Conservation (phyloP, 2,888 invertebrate species). For the Malachius bipustulatus region DNA sequence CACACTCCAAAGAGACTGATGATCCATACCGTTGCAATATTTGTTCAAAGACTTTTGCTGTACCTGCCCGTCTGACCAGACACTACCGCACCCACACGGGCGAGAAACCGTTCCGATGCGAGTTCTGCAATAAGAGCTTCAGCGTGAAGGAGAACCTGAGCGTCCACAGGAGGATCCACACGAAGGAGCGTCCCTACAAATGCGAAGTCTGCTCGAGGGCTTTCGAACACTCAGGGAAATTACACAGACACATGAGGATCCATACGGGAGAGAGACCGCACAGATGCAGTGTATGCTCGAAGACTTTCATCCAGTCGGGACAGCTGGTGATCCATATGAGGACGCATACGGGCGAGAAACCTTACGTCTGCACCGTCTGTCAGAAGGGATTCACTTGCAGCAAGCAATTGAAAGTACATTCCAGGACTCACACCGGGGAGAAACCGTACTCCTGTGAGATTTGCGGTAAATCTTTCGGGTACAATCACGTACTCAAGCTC, state of each 20-base stretch:
- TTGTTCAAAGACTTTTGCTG: conserved; percentile 82
- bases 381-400: conserved; percentile 87
- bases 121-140: conserved; percentile 85
- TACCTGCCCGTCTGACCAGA: conserved; percentile 72
- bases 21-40: conserved; percentile 84
- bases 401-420: conserved; percentile 84
- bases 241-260: conserved; percentile 82
- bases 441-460: conserved; percentile 86
- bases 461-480: conserved; percentile 81
- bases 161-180: conserved; percentile 81
- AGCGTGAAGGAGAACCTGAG: conserved; percentile 87
- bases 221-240: conserved; percentile 82
- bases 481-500: conserved; percentile 80
- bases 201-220: conserved; percentile 80
- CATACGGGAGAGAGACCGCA: conserved; percentile 86
- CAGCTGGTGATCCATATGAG: conserved; percentile 84
- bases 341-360: conserved; percentile 78
- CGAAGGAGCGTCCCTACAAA: conserved; percentile 82
- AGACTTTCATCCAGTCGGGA: conserved; percentile 85
- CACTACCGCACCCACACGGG: conserved; percentile 87
- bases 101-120: conserved; percentile 76
- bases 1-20: conserved; percentile 30
- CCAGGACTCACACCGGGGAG: conserved; percentile 82
- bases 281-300: conserved; percentile 75
- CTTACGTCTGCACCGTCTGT: conserved; percentile 68